A percentile compares a stretch with the other conserved stretches of the same genome.
Conservation (phyloP, 2,888 invertebrate species). For the Philereme transversata region DNA sequence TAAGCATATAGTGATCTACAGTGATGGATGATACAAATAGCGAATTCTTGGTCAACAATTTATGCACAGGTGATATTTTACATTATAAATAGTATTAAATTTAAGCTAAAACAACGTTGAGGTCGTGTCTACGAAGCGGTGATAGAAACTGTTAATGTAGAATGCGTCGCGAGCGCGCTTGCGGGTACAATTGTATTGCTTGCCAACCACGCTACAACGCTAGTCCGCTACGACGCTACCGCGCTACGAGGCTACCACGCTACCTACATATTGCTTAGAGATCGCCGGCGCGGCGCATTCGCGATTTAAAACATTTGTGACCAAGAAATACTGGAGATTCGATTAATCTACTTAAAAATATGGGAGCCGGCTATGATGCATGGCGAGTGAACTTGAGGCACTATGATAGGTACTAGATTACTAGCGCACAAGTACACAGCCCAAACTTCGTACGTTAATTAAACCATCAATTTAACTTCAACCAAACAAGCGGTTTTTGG, state of each 20-base stretch:
- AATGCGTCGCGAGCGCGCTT: conserved; percentile 26
- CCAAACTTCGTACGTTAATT: conserved; percentile 7
- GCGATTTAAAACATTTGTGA: conserved; percentile 22
- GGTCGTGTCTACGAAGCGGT: conserved; percentile 64
- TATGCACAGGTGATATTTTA: conserved; percentile 64
- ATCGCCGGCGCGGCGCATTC: conserved; percentile 27
- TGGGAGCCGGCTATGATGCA: conserved; percentile 38
- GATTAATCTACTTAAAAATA: conserved; percentile 39
- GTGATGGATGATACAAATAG: conserved; percentile 62
- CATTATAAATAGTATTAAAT: conserved; percentile 56
- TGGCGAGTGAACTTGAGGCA: conserved; percentile 56
- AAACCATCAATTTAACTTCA: neutral
- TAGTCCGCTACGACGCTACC: too few relatives aligned
- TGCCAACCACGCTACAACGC: conserved; percentile 23
- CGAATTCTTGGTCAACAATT: conserved; percentile 66
- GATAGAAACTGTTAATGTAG: conserved; percentile 55
- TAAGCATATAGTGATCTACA: conserved; percentile 68
- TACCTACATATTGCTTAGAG: conserved; percentile 33
- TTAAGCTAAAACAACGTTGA: conserved; percentile 60
- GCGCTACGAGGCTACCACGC: too few relatives aligned
- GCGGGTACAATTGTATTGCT: conserved; percentile 25
- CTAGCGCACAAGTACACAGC: conserved; percentile 16
- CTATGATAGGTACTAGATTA: conserved; percentile 52
- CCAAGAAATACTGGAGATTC: conserved; percentile 39
- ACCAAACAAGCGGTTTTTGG: neutral